Percentiles rank a stretch among this genome's conserved stretches.
Conservation (phyloP, 1,140 invertebrate genomes). For the Neotoxoptera formosana region DNA sequence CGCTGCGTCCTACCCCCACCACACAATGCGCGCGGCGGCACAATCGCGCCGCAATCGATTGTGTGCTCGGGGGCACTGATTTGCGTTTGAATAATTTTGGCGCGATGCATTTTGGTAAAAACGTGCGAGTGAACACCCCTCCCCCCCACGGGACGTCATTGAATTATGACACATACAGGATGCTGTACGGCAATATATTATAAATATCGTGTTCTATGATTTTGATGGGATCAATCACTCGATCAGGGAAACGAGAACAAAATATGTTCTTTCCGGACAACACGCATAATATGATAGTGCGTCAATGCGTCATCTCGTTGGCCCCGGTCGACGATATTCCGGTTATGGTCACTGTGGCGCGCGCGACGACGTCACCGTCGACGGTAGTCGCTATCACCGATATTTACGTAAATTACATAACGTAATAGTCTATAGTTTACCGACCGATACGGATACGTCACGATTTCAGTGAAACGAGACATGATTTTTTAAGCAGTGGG, state of each 20-base stretch:
- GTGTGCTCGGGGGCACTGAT: neutral
- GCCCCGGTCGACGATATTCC: neutral
- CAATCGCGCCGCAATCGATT: conserved; percentile 43
- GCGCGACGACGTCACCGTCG: neutral
- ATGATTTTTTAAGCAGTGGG: neutral
- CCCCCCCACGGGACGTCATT: no score
- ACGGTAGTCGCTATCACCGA: neutral
- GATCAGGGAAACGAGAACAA: neutral
- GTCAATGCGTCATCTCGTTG: neutral
- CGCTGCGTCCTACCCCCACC: conserved; percentile 50
- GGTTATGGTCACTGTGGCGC: neutral
- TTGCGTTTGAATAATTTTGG: neutral
- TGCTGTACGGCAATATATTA: neutral
- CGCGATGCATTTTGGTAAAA: neutral
- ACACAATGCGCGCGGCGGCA: neutral
- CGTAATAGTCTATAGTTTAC: neutral
- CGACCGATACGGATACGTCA: no score
- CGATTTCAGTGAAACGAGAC: neutral
- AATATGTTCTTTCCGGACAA: neutral
- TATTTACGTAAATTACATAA: neutral
- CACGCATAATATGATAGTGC: neutral
- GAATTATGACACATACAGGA: neutral
- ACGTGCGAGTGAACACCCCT: no score
- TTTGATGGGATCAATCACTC: neutral
- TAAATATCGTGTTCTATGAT: neutral